phyloP scores from a whole-genome alignment of 1,140 invertebrate species.

The fruit fly (Drosophila melanogaster) region Release_6_plus_ISO1_MT NT_033777.3:23396501-23397000 shows the following conservation, averaged over 20 bases:
- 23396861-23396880: conserved; percentile 76
- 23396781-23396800: too few species aligned
- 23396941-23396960: conserved; percentile 1
- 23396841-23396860: conserved; percentile 78
- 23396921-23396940: background rate
- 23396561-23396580: conserved; percentile 55
- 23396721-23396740: too few species aligned
- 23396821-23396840: conserved; percentile 54
- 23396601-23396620: conserved; percentile 55
- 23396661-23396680: too few species aligned
- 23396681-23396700: too few species aligned
- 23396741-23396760: too few species aligned
- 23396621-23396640: conserved; percentile 24
- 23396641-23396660: conserved; percentile 5
- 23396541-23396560: conserved; percentile 77
- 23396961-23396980: conserved; percentile 27
- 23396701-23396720: too few species aligned
- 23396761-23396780: background rate
- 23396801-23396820: background rate
- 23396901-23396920: background rate
- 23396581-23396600: conserved; percentile 68
- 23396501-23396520: conserved; percentile 25
- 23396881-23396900: conserved; percentile 33
- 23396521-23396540: conserved; percentile 66
- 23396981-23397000: conserved; percentile 67